phyloP scores from a whole-genome alignment of 1,140 invertebrate species.

The Sarcophaga bullata region DNA sequence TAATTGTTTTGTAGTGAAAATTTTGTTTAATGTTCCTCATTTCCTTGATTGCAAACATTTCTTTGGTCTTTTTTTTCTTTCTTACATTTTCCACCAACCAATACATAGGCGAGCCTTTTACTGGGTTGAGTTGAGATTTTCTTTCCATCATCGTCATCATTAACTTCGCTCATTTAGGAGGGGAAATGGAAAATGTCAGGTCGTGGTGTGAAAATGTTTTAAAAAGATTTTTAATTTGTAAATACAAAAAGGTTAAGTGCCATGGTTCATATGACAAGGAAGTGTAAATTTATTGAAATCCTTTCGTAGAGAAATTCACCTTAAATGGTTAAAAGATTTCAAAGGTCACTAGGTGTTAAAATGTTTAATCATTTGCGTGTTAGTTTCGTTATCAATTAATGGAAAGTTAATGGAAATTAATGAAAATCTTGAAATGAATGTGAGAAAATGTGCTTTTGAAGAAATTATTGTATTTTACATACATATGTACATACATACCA shows the following conservation, averaged over 20 bases:
- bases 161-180: not conserved
- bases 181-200: not conserved
- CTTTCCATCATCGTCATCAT: not conserved
- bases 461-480: too few species aligned
- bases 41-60: conserved; percentile 19
- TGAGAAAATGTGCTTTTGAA: too few species aligned
- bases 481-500: too few species aligned
- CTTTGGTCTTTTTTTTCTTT: not conserved
- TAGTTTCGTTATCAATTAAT: too few species aligned
- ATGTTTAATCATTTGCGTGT: too few species aligned
- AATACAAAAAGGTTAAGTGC: conserved; percentile 20
- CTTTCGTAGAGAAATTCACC: not conserved
- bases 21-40: conserved; percentile 21
- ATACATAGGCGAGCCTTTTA: too few species aligned
- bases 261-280: conserved; percentile 6
- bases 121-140: too few species aligned
- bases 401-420: too few species aligned
- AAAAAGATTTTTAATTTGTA: not conserved
- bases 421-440: too few species aligned
- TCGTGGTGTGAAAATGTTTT: conserved; percentile 12
- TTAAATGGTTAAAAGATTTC: too few species aligned
- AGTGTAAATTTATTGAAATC: conserved; percentile 2
- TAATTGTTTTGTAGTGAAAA: conserved; percentile 18
- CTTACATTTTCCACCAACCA: not conserved
- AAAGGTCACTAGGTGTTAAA: too few species aligned